Percentiles rank a stretch among this genome's conserved stretches.
Conservation (phyloP, 1,140 invertebrate species). For the Drosophila bocki region DNA sequence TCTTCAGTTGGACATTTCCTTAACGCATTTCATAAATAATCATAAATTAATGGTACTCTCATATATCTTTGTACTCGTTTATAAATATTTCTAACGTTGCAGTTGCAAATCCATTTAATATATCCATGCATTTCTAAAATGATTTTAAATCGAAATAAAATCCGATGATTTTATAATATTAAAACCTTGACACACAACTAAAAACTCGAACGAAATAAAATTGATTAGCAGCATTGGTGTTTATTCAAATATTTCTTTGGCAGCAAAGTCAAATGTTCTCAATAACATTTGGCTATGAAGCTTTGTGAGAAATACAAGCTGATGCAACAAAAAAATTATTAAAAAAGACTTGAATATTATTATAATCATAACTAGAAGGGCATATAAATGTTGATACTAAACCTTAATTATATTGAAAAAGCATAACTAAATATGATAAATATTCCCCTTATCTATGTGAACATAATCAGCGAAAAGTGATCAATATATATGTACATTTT, state of each 20-base stretch:
- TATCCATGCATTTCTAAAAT: constrained; percentile 80
- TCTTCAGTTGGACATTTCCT: constrained; percentile 20
- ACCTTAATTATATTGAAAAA: constrained; percentile 32
- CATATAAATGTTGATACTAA: constrained; percentile 54
- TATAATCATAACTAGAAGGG: constrained; percentile 46
- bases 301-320: constrained; percentile 36
- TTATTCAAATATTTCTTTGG: constrained; percentile 43
- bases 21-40: constrained; percentile 31
- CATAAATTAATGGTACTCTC: constrained; percentile 25
- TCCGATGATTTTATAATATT: constrained; percentile 85
- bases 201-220: constrained; percentile 35
- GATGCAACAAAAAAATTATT: constrained; percentile 40
- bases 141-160: constrained; percentile 80
- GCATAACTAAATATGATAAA: constrained; percentile 25
- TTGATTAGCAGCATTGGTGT: constrained; percentile 37
- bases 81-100: constrained; percentile 56
- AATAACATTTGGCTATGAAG: constrained; percentile 47
- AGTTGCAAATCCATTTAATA: constrained; percentile 66
- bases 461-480: constrained; percentile 31
- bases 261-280: constrained; percentile 49
- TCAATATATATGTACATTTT: constrained; percentile 44
- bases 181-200: constrained; percentile 84
- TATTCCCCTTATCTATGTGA: constrained; percentile 27
- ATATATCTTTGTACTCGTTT: constrained; percentile 32
- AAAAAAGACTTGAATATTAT: constrained; percentile 25